phyloP scores from a whole-genome alignment of 2,888 invertebrate species.

The Capitulum mitella region DNA sequence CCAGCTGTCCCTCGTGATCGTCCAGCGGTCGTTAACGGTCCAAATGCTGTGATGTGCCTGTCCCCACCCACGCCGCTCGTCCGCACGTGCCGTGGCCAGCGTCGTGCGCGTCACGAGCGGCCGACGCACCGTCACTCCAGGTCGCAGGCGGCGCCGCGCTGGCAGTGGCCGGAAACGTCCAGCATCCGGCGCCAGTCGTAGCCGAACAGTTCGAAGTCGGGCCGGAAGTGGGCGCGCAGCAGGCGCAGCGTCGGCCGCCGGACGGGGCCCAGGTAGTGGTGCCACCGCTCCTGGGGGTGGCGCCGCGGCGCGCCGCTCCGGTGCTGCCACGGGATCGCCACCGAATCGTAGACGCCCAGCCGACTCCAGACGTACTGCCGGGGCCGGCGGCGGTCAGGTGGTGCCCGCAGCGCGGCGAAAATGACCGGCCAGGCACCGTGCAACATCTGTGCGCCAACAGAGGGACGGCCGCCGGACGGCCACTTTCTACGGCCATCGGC shows the following conservation, averaged over 20 bases:
- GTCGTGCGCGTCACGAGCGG: too few species aligned
- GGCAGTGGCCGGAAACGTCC: background rate
- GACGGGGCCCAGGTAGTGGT: background rate
- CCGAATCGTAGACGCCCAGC: background rate
- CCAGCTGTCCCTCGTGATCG: too few species aligned
- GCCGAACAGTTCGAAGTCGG: conserved; percentile 10
- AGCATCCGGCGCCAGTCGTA: background rate
- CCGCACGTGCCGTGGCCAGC: too few species aligned
- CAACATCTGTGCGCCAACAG: too few species aligned
- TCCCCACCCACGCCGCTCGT: too few species aligned
- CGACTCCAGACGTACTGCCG: background rate
- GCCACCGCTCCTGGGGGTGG: background rate
- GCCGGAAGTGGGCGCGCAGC: background rate
- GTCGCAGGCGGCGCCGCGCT: background rate
- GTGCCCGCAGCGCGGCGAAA: too few species aligned
- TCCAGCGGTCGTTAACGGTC: too few species aligned
- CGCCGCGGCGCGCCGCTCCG: background rate
- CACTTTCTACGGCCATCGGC: too few species aligned
- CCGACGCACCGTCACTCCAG: background rate
- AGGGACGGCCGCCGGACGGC: too few species aligned
- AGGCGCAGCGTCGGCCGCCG: background rate
- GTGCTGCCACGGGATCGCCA: background rate
- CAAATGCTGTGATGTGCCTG: too few species aligned
- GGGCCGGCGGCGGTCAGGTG: too few species aligned
- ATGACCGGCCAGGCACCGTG: too few species aligned